Conservation (phyloP, 2,113 vertebrate genomes). For the Haemorhous mexicanus region DNA sequence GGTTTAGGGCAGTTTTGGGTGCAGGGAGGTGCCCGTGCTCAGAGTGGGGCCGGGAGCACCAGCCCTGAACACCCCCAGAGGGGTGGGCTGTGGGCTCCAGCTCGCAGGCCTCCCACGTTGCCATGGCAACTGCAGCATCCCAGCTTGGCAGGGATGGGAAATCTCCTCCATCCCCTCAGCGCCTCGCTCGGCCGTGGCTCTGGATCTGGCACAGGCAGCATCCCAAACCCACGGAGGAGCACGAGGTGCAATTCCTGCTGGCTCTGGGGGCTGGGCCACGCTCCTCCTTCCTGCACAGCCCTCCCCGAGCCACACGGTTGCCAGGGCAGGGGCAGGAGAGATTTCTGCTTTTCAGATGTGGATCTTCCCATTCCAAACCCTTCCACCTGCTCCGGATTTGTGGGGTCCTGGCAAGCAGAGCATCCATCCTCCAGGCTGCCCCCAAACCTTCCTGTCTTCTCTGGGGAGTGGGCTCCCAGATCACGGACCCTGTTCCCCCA, state of each 20-base stretch:
- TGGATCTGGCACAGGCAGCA: background rate
- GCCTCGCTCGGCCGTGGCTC: fast-evolving
- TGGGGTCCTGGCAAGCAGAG: background rate
- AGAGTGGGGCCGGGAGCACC: background rate
- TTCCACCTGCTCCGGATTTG: background rate
- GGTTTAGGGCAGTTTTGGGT: background rate
- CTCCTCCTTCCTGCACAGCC: background rate
- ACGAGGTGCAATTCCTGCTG: fast-evolving
- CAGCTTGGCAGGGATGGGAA: background rate
- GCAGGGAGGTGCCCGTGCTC: fast-evolving
- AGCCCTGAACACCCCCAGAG: background rate
- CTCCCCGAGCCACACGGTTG: background rate
- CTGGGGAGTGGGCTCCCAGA: background rate
- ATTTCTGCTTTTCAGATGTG: background rate
- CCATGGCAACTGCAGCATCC: conserved; percentile 45
- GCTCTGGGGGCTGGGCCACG: background rate
- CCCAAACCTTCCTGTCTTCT: background rate
- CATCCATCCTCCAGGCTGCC: background rate
- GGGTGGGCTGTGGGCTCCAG: background rate
- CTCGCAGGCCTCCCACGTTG: background rate
- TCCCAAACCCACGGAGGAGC: background rate
- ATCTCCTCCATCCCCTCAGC: background rate
- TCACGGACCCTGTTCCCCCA: fast-evolving
- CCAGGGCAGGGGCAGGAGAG: background rate
- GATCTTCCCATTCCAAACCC: background rate